Percentiles rank a stretch among this genome's conserved stretches.
Evolutionary conservation across 2,113 vertebrate genomes (phyloP).

Genomic region (Caloenas nicobarica): DNA sequence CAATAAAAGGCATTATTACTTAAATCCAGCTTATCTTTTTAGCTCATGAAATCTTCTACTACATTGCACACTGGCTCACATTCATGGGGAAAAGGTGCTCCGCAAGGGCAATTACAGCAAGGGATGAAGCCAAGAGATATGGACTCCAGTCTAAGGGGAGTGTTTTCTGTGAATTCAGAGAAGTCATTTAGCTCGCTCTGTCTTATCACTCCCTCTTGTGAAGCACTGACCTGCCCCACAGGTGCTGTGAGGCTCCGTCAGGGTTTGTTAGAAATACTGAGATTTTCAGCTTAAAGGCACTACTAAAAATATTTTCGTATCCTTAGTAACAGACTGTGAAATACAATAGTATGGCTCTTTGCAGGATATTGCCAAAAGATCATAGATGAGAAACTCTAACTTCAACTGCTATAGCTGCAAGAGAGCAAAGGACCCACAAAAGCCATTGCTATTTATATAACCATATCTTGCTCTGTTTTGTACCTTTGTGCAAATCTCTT

Average conservation of each 20-base stretch:
- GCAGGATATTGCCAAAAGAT: conserved; percentile 31
- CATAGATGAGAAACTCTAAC: background rate
- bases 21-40: background rate
- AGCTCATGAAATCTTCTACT: background rate
- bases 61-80: background rate
- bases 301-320: conserved; percentile 57
- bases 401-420: background rate
- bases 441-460: background rate
- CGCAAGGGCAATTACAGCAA: no score
- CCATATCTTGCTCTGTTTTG: background rate
- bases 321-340: conserved; percentile 21
- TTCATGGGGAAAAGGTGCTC: background rate
- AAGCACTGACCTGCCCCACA: background rate
- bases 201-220: background rate
- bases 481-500: background rate
- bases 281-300: conserved; percentile 27
- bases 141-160: background rate
- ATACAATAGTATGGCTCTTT: conserved; percentile 17
- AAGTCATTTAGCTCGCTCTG: background rate
- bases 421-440: background rate
- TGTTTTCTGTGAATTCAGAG: background rate
- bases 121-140: background rate
- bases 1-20: background rate
- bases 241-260: background rate
- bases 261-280: background rate